Base-by-base conservation (phyloP, 2,888 invertebrate genomes). In the Erannis defoliaria region DNA sequence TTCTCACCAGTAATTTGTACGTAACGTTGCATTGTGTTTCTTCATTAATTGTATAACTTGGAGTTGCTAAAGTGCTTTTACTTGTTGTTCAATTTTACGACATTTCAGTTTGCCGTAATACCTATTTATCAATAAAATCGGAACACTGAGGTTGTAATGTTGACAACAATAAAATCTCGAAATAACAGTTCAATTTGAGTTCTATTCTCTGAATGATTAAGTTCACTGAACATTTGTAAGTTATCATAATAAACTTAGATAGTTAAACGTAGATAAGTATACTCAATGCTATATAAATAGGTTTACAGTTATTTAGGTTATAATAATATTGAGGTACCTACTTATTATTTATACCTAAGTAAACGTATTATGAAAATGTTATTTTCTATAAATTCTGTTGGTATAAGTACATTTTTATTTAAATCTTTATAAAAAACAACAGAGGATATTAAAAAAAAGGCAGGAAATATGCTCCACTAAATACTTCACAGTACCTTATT, bases 1-100 rank as follows among this genome's bases (percentile, higher is more conserved):
- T 14, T 26, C 35, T 35, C 59, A 10, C 10, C 35, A 16, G 31
- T 46, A 67, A 45, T 62, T 54, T 66, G 58, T 70, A 72, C 70
- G 74, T 77, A 78, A 77, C 71, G 64, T 61, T 64, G 63, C 68
- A 71, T 63, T 62, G 60, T 68, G 73, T 84, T 82, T 77, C 82
- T 71, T 72, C 76, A 82, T 55, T 79, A 82, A 82, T 84, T 84
- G 79, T 82, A 82, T 82, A 84, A 83, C 78, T 48, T 14, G n/a
- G 26, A 69, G 71, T 77, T 77, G 70, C 74, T 63, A 70, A 68
- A 79, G 75, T 74, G 71, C 75, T 80, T 80, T 81, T 81, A 79
- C 81, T 81, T 62, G 54, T 43, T 77, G 76, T 74, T 68, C 77
- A 72, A 67, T 71, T 79, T 82, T 79, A 76, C 77, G 72, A 81